Evolutionary conservation across 2,113 vertebrate species (phyloP).

Genomic region (Oreochromis aureus): DNA sequence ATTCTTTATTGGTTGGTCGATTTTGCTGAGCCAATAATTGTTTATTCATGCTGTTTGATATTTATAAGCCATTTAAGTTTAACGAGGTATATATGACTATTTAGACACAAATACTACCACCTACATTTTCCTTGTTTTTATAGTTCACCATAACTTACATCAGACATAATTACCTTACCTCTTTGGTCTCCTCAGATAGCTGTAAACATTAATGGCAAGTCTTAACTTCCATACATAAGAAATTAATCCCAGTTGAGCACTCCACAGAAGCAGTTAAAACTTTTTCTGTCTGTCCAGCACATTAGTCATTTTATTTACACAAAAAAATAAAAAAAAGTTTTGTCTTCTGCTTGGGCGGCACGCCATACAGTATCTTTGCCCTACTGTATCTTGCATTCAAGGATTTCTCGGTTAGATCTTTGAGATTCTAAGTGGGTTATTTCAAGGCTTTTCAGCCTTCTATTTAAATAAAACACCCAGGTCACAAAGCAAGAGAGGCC

Average conservation of each 20-base stretch:
- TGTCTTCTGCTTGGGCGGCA: background rate
- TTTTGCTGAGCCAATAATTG: background rate
- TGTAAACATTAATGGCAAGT: conserved; percentile 10
- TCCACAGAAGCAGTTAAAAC: background rate
- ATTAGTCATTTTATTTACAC: background rate
- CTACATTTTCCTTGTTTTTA: background rate
- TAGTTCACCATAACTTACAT: background rate
- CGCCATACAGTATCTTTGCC: background rate
- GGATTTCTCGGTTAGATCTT: background rate
- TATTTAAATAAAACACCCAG: background rate
- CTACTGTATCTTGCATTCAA: background rate
- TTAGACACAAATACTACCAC: background rate
- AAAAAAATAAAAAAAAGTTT: background rate
- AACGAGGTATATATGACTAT: background rate
- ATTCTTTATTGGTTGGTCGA: background rate
- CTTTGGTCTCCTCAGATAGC: background rate
- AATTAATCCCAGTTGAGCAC: background rate
- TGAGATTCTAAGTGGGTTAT: background rate
- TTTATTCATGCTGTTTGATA: conserved; percentile 1
- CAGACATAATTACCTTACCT: background rate
- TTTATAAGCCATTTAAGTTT: conserved; percentile 37
- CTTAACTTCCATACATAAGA: background rate
- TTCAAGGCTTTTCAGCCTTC: background rate
- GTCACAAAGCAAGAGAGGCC: background rate
- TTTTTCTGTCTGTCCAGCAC: background rate